Evolutionary conservation across 1,140 invertebrate genomes (phyloP).

Genomic region (Cydia pomonella): DNA sequence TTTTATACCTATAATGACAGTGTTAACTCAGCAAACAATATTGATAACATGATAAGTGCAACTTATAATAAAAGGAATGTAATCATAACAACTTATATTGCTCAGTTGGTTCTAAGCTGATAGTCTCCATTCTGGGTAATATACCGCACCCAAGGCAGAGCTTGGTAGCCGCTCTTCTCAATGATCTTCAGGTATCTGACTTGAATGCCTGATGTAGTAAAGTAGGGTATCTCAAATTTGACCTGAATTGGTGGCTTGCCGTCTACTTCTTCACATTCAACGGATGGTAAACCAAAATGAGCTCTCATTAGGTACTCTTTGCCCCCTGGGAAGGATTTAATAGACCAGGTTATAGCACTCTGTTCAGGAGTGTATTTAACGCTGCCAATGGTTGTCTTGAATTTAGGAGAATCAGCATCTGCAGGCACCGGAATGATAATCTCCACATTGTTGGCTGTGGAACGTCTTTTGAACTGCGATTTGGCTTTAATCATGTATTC

Average conservation of each 20-base stretch:
- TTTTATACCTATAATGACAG: constrained; percentile 35
- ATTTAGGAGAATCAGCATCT: constrained; percentile 99
- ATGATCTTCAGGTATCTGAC: constrained; percentile 99
- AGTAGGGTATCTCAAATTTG: constrained; percentile 99
- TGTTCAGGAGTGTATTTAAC: constrained; percentile 99
- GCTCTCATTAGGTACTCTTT: constrained; percentile 99
- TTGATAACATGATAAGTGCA: constrained; percentile 44
- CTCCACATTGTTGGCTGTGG: constrained; percentile 99
- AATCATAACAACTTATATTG: constrained; percentile 40
- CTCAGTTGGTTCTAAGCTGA: constrained; percentile 96
- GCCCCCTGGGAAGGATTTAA: constrained; percentile 99
- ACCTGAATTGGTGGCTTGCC: constrained; percentile 99
- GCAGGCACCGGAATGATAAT: constrained; percentile 99
- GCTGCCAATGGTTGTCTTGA: constrained; percentile 98
- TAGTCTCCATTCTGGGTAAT: constrained; percentile 99
- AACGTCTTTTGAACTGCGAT: constrained; percentile 98
- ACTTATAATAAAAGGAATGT: constrained; percentile 62
- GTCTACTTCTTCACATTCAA: constrained; percentile 96
- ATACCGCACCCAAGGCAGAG: constrained; percentile 99
- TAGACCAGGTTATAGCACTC: constrained; percentile 99
- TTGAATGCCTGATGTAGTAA: constrained; percentile 99
- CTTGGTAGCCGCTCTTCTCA: constrained; percentile 99
- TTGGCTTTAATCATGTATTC: constrained; percentile 99
- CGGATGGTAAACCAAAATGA: constrained; percentile 99
- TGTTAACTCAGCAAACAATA: constrained; percentile 40